phyloP scores from a whole-genome alignment of 2,113 vertebrate species.

The Symphodus melops region DNA sequence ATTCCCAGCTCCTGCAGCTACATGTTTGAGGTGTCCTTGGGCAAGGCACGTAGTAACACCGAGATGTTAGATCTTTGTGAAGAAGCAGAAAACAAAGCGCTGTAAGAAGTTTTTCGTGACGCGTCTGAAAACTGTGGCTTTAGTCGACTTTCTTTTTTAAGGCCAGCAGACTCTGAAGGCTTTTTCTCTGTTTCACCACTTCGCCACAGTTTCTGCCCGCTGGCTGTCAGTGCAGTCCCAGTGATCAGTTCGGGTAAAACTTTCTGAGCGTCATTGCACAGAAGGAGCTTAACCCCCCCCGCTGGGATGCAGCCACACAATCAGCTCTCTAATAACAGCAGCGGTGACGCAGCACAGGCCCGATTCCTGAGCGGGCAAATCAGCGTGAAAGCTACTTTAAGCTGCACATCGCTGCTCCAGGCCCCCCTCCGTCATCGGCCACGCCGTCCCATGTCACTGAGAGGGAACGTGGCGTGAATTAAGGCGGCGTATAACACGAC shows the following conservation, averaged over 20 bases:
- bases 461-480: constrained; percentile 45
- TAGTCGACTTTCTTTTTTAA: neutral
- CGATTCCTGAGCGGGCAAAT: constrained; percentile 62
- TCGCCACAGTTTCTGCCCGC: constrained; percentile 30
- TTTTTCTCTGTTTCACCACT: constrained; percentile 36
- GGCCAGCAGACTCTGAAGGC: constrained; percentile 7
- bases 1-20: too few relatives aligned
- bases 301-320: constrained; percentile 48
- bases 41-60: too few relatives aligned
- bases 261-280: constrained; percentile 59
- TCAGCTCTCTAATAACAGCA: constrained; percentile 65
- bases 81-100: too few relatives aligned
- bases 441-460: constrained; percentile 43
- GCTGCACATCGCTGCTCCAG: constrained; percentile 50
- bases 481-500: constrained; percentile 35
- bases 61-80: too few relatives aligned
- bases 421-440: constrained; percentile 41
- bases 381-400: constrained; percentile 68
- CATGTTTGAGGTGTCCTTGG: too few relatives aligned
- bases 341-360: constrained; percentile 56
- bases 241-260: constrained; percentile 57
- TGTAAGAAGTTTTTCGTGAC: too few relatives aligned
- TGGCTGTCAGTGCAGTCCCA: constrained; percentile 54
- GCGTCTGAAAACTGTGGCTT: neutral
- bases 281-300: constrained; percentile 51